Conservation (phyloP, 2,888 invertebrate genomes). For the Sthenelais limicola region DNA sequence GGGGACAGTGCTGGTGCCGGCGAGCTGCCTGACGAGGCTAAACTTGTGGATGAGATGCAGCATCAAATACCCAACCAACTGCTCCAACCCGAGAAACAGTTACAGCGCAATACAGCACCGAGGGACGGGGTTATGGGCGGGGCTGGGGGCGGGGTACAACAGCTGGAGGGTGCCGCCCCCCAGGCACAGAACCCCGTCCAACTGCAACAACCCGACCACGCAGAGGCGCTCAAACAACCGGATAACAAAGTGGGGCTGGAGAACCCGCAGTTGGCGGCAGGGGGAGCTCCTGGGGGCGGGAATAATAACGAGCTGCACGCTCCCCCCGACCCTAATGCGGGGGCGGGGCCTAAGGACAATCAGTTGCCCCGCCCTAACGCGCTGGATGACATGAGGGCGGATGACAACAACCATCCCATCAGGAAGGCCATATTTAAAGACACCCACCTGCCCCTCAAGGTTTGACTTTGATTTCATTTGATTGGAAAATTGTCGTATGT, state of each 20-base stretch:
- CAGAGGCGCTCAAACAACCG: neutral
- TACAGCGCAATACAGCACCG: neutral
- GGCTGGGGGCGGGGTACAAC: neutral
- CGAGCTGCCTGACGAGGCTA: neutral
- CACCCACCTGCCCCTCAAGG: constrained; percentile 8
- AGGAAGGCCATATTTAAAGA: constrained; percentile 16
- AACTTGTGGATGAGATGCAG: neutral
- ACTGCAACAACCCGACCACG: no score
- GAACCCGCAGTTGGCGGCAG: neutral
- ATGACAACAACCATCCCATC: constrained; percentile 16
- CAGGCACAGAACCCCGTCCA: neutral
- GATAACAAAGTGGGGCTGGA: neutral
- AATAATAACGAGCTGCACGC: neutral
- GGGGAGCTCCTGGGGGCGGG: neutral
- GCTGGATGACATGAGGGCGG: neutral
- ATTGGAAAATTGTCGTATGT: neutral
- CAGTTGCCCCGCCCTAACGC: no score
- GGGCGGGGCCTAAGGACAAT: neutral
- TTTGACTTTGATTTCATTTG: neutral
- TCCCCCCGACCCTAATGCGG: neutral
- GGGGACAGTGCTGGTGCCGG: neutral
- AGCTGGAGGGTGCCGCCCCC: neutral
- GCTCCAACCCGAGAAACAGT: neutral
- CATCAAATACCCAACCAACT: neutral
- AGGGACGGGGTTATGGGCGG: neutral